Percentiles rank a stretch among this genome's conserved stretches.
Evolutionary conservation across 1,140 invertebrate genomes (phyloP).

Genomic region (Brachionus manjavacas): DNA sequence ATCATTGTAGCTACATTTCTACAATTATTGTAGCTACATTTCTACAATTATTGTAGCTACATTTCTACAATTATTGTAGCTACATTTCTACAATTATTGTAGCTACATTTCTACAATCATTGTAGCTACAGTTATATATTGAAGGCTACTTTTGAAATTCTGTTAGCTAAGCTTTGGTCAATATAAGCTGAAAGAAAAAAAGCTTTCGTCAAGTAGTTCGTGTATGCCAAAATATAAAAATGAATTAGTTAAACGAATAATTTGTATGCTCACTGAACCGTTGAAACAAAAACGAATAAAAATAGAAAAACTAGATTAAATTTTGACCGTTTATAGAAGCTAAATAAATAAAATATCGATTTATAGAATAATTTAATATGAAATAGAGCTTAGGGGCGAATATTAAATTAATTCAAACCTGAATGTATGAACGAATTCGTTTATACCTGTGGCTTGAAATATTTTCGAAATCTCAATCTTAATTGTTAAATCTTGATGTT

Average conservation of each 20-base stretch:
- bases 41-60: too few relatives aligned
- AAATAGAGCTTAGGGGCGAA: not conserved
- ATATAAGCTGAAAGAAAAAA: too few relatives aligned
- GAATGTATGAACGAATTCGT: not conserved
- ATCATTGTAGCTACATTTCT: not conserved
- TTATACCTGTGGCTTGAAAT: not conserved
- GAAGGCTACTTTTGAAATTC: too few relatives aligned
- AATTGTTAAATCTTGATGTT: not conserved
- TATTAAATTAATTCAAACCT: not conserved
- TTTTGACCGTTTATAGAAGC: slow-evolving; percentile 3
- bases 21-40: too few relatives aligned
- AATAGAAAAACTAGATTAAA: not conserved
- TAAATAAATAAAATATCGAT: slow-evolving; percentile 23
- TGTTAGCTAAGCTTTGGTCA: too few relatives aligned
- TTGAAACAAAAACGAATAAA: not conserved
- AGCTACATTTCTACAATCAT: too few relatives aligned
- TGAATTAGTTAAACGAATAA: not conserved
- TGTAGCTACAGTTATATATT: too few relatives aligned
- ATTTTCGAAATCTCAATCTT: not conserved
- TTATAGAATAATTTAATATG: slow-evolving; percentile 11
- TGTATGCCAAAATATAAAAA: not conserved
- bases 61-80: too few relatives aligned
- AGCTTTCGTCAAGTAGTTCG: not conserved
- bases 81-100: too few relatives aligned
- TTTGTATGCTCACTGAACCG: slow-evolving; percentile 34